Base-by-base conservation (phyloP, 2,888 invertebrate genomes). In the Latheticus oryzae region DNA sequence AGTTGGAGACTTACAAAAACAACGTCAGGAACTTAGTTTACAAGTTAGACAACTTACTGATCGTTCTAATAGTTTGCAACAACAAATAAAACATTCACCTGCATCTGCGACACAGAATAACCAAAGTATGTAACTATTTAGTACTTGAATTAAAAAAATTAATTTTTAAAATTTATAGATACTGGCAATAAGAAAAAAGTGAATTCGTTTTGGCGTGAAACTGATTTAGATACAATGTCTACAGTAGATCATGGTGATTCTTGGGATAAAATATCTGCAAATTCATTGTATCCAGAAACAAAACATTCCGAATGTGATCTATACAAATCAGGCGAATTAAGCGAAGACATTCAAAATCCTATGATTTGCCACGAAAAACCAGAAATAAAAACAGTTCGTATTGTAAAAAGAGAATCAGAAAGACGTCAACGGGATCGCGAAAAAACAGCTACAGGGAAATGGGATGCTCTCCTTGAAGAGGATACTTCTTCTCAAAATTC, bases 371-470 rank as follows among this genome's bases (percentile, higher is more conserved):
- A 89, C 52, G 95, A 95, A 73, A 93, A 93, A 67, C 87, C 90
- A 75, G 94, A 95, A 79, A 92, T 93, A 55, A 93, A 95, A 83
- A 95, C 95, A 0, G 95, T 96, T 9, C 85, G 95, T 56, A 95
- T 95, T 70, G 95, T 96, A 0, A 96, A 96, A 79, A 83, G 95
- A 7, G 94, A 95, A 75, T 92, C 93, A 12, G 95, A 94, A 76
- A 84, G 93, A 45, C 82, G 95, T 0, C 92, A 92, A 73, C 82
- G 91, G 37, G 92, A 92, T 69, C 82, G 91, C 35, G 92, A 92
- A 69, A 87, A 90, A 35, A 83, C 82, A 17, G 58, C 63, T 7
- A 69, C 70, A 2, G 72, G 73, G 2, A 77, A 76, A 67, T 78
- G 76, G 73, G 78, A 78, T 52, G 60, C 76, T 8, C 67, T 80